phyloP scores from a whole-genome alignment of 1,140 invertebrate genomes.

The roundworm (Caenorhabditis elegans) region DNA sequence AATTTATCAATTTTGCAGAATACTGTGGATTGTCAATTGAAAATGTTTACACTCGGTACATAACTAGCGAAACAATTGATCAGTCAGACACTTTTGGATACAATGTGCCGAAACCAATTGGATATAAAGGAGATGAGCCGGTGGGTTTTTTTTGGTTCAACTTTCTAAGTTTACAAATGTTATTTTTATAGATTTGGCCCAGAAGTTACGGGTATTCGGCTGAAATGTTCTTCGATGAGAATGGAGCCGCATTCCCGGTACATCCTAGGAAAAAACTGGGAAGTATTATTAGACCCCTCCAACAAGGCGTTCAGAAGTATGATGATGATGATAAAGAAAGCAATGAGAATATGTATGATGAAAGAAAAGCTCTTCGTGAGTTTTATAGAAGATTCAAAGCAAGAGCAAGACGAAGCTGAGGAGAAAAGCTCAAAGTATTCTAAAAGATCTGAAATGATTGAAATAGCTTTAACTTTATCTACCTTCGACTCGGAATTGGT shows the following conservation, averaged over 20 bases:
- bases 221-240: slow-evolving; percentile 49
- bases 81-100: slow-evolving; percentile 28
- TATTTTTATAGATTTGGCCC: slow-evolving; percentile 42
- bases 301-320: background rate
- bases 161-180: background rate
- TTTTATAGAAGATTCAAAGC: slow-evolving; percentile 1
- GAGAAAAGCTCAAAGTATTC: background rate
- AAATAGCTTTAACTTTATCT: background rate
- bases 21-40: background rate
- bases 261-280: background rate
- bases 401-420: background rate
- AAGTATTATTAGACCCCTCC: background rate
- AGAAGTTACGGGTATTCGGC: slow-evolving; percentile 49
- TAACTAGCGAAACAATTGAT: background rate
- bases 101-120: slow-evolving; percentile 30
- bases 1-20: slow-evolving; percentile 22
- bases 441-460: background rate
- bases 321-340: background rate
- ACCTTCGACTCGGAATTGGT: background rate
- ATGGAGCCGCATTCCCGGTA: slow-evolving; percentile 47
- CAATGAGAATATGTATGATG: background rate
- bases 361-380: slow-evolving; percentile 2
- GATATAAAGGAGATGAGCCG: slow-evolving; percentile 13
- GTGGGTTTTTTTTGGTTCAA: background rate
- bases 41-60: slow-evolving; percentile 7